Evolutionary conservation across 2,888 invertebrate species (phyloP).

Genomic region (Halictus quadricinctus): DNA sequence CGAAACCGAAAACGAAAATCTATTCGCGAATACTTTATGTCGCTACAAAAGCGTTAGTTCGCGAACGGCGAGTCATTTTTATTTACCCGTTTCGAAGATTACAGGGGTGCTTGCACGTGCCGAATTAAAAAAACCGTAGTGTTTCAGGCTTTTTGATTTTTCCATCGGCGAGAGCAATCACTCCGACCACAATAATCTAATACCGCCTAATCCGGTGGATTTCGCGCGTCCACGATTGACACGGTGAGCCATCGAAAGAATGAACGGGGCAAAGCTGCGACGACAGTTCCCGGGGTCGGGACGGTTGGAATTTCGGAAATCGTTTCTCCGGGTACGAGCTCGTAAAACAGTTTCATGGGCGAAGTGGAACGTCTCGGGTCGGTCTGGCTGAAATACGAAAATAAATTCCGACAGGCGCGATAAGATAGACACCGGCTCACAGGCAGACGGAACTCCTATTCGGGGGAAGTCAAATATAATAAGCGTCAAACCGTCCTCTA

Average conservation of each 20-base stretch:
- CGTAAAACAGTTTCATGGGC: constrained; percentile 16
- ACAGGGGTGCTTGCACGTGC: no score
- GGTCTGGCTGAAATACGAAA: constrained; percentile 33
- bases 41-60: background rate
- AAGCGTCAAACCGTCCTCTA: constrained; percentile 27
- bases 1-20: background rate
- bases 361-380: constrained; percentile 6
- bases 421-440: constrained; percentile 33
- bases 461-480: constrained; percentile 44
- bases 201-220: background rate
- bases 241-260: background rate
- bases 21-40: background rate
- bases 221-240: background rate
- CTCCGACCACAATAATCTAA: no score
- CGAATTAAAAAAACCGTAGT: background rate
- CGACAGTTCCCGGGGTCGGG: background rate
- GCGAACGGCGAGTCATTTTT: background rate
- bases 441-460: constrained; percentile 14
- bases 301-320: background rate
- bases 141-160: background rate
- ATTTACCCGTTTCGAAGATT: background rate
- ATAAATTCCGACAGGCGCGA: constrained; percentile 42
- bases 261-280: background rate
- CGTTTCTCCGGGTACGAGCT: constrained; percentile 12
- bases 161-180: no score